Base-by-base conservation (phyloP, 2,888 invertebrate species). In the Mesopsocus fuscifrons region DNA sequence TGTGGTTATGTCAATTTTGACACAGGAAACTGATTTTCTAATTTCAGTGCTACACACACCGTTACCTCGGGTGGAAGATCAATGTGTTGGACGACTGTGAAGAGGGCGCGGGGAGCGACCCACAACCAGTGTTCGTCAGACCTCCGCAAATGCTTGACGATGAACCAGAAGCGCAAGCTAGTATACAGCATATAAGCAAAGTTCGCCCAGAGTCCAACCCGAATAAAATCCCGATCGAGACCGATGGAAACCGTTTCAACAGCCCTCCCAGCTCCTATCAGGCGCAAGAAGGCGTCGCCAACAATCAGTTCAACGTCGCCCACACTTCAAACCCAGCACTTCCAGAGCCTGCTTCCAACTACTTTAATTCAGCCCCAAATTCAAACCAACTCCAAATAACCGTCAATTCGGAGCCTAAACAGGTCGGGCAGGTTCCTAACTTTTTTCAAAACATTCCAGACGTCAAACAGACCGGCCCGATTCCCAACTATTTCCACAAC, bases 61-160 rank as follows among this genome's bases (percentile, higher is more conserved):
- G 89, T 48, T 77, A 91, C 58, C 74, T 94, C 55, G 94, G 94
- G 41, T 92, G 91, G 88, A 89, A 87, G 64, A 92, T 95, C 53
- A 79, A 85, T 59, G 87, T 95, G 1, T 67, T 80, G 49, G 89
- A 94, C 59, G 68, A 71, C 35, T 89, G 88, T 55, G 81, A 84
- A 49, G 60, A 58, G 15, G 55, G 58, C 45, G 57, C 60, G 34
- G 47, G 43, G 13, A 47, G 45, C 17, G 49, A 38, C 61, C 61
- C 2, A 66, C 68, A 35, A 72, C 38, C 38, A 38, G 13, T 20
- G 3, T 17, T 18, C 13, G 38, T 38, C 17, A 38, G n/a, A 15
- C 4, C 38, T 20, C 38, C 38, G 15, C 8, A 17, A 20, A 55
- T 54, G 15, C 59, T 59, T 43, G 64, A 66, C 54, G 67, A 67